Percentiles rank a stretch among this genome's conserved stretches.
These are phyloP conservation scores for Sarcophaga variegata DNA, from an alignment of 2,888 invertebrate species.

Conservation along the genomic window DNA sequence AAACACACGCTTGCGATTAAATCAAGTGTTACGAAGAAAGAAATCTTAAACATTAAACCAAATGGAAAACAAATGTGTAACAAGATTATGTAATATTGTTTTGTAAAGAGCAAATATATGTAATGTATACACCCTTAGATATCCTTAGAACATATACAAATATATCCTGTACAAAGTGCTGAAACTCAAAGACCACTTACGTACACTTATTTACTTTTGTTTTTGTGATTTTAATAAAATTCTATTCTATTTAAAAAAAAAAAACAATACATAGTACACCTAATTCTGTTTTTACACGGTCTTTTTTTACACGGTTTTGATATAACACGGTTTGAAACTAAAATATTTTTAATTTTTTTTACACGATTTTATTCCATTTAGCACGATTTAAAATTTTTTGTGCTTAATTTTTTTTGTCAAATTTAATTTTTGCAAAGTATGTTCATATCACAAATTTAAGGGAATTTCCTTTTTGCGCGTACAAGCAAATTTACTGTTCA, in stretches of 20 bases:
- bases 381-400: too few relatives aligned
- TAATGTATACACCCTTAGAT: not conserved
- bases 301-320: too few relatives aligned
- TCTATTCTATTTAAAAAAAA: not conserved
- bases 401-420: too few relatives aligned
- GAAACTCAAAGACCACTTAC: not conserved
- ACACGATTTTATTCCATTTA: too few relatives aligned
- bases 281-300: too few relatives aligned
- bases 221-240: not conserved
- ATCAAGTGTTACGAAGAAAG: conserved; percentile 18
- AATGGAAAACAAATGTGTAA: not conserved
- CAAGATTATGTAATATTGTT: conserved; percentile 38
- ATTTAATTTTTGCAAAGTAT: too few relatives aligned
- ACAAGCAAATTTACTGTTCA: too few relatives aligned
- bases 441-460: too few relatives aligned
- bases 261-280: not conserved
- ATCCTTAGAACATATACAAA: not conserved
- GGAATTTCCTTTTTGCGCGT: too few relatives aligned
- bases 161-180: not conserved
- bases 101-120: not conserved
- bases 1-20: conserved; percentile 36
- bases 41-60: conserved; percentile 10
- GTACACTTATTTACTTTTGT: not conserved
- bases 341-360: too few relatives aligned
- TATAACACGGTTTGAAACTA: too few relatives aligned